These are phyloP conservation scores for Limnephilus auricula DNA, from an alignment of 2,888 invertebrate genomes.

Conservation along the genomic window DNA sequence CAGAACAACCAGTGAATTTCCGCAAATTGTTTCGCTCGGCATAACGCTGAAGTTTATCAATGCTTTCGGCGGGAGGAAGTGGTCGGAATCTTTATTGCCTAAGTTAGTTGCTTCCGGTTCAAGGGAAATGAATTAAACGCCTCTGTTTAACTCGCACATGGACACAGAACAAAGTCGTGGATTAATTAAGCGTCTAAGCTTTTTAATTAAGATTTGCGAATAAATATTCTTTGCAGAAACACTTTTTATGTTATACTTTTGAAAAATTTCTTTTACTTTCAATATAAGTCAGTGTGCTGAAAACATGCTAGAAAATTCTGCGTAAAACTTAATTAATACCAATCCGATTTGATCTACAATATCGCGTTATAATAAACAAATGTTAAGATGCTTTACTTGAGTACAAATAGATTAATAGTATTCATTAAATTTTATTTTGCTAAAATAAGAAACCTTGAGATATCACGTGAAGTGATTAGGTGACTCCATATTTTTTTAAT, in stretches of 20 bases:
- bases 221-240: slow-evolving; percentile 28
- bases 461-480: too few relatives aligned
- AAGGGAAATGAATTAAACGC: slow-evolving; percentile 19
- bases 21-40: slow-evolving; percentile 19
- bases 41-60: slow-evolving; percentile 22
- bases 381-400: too few relatives aligned
- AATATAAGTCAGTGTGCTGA: background rate
- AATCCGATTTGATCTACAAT: too few relatives aligned
- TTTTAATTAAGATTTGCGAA: slow-evolving; percentile 18
- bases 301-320: too few relatives aligned
- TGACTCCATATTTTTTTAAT: too few relatives aligned
- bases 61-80: slow-evolving; percentile 33
- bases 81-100: slow-evolving; percentile 37
- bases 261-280: background rate
- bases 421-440: background rate
- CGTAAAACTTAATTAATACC: too few relatives aligned
- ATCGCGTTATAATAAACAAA: too few relatives aligned
- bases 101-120: slow-evolving; percentile 31
- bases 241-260: background rate
- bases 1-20: slow-evolving; percentile 22
- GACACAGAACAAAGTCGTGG: slow-evolving; percentile 13
- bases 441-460: background rate
- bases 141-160: background rate
- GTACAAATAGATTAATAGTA: too few relatives aligned
- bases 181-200: slow-evolving; percentile 23